These are phyloP conservation scores for Malurus elegans DNA, from an alignment of 2,113 vertebrate species.

Conservation along the genomic window DNA sequence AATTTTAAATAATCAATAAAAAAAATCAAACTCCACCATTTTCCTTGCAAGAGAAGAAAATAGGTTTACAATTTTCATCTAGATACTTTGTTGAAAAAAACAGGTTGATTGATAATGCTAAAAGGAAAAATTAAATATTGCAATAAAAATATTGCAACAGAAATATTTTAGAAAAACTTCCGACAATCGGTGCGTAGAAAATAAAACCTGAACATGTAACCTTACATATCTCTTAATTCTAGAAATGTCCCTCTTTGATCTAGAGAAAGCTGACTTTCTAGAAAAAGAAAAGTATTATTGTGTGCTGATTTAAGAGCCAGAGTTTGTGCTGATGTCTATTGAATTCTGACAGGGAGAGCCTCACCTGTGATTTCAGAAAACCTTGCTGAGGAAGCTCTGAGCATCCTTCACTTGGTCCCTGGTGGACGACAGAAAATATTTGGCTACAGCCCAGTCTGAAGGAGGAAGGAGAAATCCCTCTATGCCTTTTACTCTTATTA, in stretches of 20 bases:
- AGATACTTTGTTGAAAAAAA: not conserved
- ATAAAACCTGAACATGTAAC: not conserved
- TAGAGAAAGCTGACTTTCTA: not conserved
- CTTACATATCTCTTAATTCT: not conserved
- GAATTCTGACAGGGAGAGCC: not conserved
- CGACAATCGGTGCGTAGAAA: not conserved
- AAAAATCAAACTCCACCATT: rapidly evolving
- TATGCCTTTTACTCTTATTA: not conserved
- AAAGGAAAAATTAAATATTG: not conserved
- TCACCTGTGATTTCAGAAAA: not conserved
- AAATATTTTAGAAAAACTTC: not conserved
- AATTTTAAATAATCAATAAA: not conserved
- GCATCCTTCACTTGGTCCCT: not conserved
- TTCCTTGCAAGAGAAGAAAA: not conserved
- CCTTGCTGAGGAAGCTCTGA: not conserved
- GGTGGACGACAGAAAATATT: not conserved
- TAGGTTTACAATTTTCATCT: not conserved
- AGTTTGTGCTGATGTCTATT: not conserved
- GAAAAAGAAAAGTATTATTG: not conserved
- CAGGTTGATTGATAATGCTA: not conserved
- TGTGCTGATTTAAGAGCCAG: not conserved
- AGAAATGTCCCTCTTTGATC: not conserved
- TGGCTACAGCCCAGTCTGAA: not conserved
- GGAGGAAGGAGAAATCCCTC: not conserved
- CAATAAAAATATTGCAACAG: not conserved